Evolutionary conservation across 2,797 vertebrate genomes (phyloP).

Genomic region (Ptychobarbus kaznakovi): DNA sequence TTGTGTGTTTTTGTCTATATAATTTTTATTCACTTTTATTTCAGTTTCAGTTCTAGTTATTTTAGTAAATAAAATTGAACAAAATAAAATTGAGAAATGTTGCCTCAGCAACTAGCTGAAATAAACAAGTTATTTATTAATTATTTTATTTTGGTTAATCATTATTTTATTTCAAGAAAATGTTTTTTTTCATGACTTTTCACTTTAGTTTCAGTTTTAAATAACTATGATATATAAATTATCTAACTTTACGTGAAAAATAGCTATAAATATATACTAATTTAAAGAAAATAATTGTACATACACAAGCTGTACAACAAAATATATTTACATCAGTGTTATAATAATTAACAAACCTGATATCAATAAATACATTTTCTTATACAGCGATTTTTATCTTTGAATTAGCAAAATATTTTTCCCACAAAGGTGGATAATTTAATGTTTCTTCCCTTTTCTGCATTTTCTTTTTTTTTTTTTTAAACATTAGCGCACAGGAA

Average conservation of each 20-base stretch:
- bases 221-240: neutral
- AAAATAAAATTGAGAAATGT: neutral
- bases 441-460: neutral
- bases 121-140: too few species aligned
- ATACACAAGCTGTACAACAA: neutral
- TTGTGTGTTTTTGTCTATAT: neutral
- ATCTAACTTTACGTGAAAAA: neutral
- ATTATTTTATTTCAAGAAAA: neutral
- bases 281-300: neutral
- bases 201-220: neutral
- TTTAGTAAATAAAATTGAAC: neutral
- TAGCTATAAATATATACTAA: neutral
- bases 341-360: neutral
- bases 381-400: neutral
- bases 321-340: neutral
- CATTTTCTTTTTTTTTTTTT: neutral
- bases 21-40: neutral
- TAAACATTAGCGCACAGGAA: conserved; percentile 40
- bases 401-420: neutral
- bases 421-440: neutral
- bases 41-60: too few species aligned
- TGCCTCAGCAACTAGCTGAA: too few species aligned
- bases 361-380: neutral
- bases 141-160: too few species aligned
- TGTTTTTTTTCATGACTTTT: neutral